phyloP scores from a whole-genome alignment of 2,113 vertebrate genomes.

The Syngnathus floridae region DNA sequence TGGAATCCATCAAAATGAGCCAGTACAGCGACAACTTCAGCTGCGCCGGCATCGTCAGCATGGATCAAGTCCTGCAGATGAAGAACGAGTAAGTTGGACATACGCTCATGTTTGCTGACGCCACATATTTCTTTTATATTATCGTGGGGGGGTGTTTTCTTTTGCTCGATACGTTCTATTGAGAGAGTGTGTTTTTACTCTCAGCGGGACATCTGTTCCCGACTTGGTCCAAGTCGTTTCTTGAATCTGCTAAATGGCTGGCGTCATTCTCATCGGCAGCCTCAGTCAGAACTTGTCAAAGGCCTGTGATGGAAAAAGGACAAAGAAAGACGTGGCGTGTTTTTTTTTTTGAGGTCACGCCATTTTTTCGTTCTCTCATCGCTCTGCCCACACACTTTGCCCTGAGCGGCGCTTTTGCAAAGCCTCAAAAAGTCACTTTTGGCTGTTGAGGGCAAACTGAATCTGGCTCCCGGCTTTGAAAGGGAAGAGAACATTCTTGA shows the following conservation, averaged over 20 bases:
- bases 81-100: conserved; percentile 83
- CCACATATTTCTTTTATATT: background rate
- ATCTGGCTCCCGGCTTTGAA: conserved; percentile 45
- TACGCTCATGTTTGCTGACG: background rate
- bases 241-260: conserved; percentile 43
- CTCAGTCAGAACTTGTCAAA: conserved; percentile 52
- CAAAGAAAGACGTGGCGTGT: conserved; percentile 35
- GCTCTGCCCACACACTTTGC: conserved; percentile 43
- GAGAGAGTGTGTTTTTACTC: conserved; percentile 1
- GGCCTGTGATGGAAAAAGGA: conserved; percentile 58
- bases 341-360: conserved; percentile 58
- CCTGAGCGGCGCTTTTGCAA: conserved; percentile 46
- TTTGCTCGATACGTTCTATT: background rate
- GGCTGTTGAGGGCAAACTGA: conserved; percentile 43
- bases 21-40: conserved; percentile 91
- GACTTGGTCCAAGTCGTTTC: conserved; percentile 8
- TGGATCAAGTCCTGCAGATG: conserved; percentile 95
- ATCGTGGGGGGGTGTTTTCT: background rate
- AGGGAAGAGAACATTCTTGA: conserved; percentile 31
- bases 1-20: conserved; percentile 96
- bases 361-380: conserved; percentile 43
- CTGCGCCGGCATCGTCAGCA: conserved; percentile 78
- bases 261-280: conserved; percentile 36
- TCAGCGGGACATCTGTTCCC: conserved; percentile 7
- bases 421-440: conserved; percentile 49